phyloP scores from a whole-genome alignment of 2,888 invertebrate species.

The Rhodophaea formosa region DNA sequence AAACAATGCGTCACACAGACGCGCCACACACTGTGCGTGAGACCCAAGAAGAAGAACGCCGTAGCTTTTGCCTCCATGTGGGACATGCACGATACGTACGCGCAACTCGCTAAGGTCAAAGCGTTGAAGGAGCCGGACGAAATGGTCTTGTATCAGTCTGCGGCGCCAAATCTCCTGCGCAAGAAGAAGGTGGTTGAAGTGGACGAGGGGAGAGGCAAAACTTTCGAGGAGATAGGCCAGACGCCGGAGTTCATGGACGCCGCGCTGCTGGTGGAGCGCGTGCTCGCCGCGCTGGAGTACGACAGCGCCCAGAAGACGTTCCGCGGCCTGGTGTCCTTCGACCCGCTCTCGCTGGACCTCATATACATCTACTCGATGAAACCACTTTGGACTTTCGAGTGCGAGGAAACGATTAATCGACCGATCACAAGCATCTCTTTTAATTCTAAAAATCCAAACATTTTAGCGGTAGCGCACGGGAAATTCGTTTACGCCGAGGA shows the following conservation, averaged over 20 bases:
- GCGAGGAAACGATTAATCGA: conserved; percentile 69
- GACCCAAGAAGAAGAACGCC: conserved; percentile 77
- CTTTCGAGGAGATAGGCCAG: conserved; percentile 50
- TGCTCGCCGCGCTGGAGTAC: conserved; percentile 85
- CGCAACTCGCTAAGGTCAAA: conserved; percentile 55
- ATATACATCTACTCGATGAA: conserved; percentile 84
- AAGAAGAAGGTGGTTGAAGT: conserved; percentile 42
- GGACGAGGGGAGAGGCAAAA: conserved; percentile 36
- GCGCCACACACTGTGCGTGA: conserved; percentile 82
- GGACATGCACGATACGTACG: conserved; percentile 89
- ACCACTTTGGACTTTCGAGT: conserved; percentile 85
- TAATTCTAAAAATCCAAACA: conserved; percentile 84
- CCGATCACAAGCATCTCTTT: conserved; percentile 84
- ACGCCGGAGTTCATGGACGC: conserved; percentile 81
- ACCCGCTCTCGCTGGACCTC: conserved; percentile 83
- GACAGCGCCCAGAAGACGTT: conserved; percentile 85
- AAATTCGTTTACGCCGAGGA: conserved; percentile 81
- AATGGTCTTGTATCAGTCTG: conserved; percentile 71
- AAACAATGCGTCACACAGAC: conserved; percentile 82
- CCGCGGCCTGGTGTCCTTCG: conserved; percentile 82
- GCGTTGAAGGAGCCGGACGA: conserved; percentile 62
- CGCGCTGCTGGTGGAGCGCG: conserved; percentile 84
- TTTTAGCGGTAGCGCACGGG: conserved; percentile 89
- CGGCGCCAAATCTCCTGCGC: conserved; percentile 52
- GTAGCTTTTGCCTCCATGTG: conserved; percentile 87